phyloP scores from a whole-genome alignment of 37 sponge, comb jelly and placozoan species.

The Oscarella lobularis region DNA sequence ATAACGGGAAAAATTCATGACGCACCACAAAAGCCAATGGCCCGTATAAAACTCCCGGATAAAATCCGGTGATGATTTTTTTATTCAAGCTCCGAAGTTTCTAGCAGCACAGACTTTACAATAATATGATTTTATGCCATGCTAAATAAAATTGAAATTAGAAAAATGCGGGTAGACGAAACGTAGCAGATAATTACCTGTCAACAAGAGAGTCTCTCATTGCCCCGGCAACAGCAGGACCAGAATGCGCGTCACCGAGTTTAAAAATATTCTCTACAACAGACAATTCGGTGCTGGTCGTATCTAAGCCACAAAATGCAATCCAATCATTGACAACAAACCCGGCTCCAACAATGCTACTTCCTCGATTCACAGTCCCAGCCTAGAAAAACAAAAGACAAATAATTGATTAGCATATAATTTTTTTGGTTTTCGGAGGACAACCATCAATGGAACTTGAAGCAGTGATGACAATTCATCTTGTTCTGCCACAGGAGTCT shows the following conservation, averaged over 20 bases:
- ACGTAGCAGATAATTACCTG: too few species aligned
- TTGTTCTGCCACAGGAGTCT: slow-evolving; percentile 82
- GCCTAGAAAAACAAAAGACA: slow-evolving; percentile 29
- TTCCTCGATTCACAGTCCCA: slow-evolving; percentile 96
- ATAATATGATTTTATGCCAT: too few species aligned
- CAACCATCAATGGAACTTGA: slow-evolving; percentile 93
- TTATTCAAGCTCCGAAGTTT: too few species aligned
- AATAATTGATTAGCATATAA: background rate
- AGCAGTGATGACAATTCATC: slow-evolving; percentile 99
- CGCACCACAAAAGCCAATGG: too few species aligned
- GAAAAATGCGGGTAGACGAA: too few species aligned
- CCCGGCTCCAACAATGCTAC: slow-evolving; percentile 90
- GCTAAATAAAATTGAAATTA: too few species aligned
- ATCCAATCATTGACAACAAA: slow-evolving; percentile 97
- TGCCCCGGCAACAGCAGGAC: slow-evolving; percentile 44
- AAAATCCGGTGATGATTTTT: too few species aligned
- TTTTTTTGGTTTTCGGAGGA: slow-evolving; percentile 1
- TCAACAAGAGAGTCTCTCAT: slow-evolving; percentile 69
- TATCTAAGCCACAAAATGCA: slow-evolving; percentile 94
- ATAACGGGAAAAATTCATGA: too few species aligned
- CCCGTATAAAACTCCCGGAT: too few species aligned
- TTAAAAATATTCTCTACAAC: slow-evolving; percentile 96
- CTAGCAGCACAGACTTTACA: too few species aligned
- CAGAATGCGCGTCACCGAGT: slow-evolving; percentile 59
- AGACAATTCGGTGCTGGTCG: slow-evolving; percentile 92